Evolutionary conservation across 2,797 vertebrate genomes (phyloP).

Genomic region (Pygocentrus nattereri): DNA sequence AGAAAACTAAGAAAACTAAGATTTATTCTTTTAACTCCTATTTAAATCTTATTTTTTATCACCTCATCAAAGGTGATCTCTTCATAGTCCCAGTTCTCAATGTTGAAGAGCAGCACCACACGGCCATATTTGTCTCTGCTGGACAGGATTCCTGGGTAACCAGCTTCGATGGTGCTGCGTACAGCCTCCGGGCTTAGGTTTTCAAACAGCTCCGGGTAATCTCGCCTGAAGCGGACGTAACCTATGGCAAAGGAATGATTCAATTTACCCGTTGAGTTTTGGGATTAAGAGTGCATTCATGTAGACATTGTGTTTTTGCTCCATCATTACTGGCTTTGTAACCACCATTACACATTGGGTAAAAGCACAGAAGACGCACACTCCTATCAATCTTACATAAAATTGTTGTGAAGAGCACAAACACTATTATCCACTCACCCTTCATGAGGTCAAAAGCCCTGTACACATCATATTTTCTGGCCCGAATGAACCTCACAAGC

Average conservation of each 20-base stretch:
- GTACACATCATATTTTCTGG: constrained; percentile 90
- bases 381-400: not conserved
- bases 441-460: constrained; percentile 92
- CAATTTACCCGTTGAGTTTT: not conserved
- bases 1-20: too few species aligned
- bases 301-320: constrained; percentile 1
- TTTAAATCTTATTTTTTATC: too few species aligned
- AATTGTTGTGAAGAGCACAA: not conserved
- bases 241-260: constrained; percentile 74
- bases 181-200: constrained; percentile 91
- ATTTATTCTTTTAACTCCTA: too few species aligned
- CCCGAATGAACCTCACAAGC: constrained; percentile 92
- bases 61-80: constrained; percentile 99
- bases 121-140: constrained; percentile 93
- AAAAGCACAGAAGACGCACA: not conserved
- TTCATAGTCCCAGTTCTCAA: constrained; percentile 97
- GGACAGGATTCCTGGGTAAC: constrained; percentile 93
- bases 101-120: constrained; percentile 97
- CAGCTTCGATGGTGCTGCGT: constrained; percentile 95
- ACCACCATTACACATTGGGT: not conserved
- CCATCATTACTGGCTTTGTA: not conserved
- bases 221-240: constrained; percentile 93
- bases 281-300: not conserved
- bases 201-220: constrained; percentile 96
- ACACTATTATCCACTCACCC: constrained; percentile 76